A percentile compares a stretch with the other conserved stretches of the same genome.
Conservation (phyloP, 2,113 vertebrate genomes). For the Cinclus mexicanus region DNA sequence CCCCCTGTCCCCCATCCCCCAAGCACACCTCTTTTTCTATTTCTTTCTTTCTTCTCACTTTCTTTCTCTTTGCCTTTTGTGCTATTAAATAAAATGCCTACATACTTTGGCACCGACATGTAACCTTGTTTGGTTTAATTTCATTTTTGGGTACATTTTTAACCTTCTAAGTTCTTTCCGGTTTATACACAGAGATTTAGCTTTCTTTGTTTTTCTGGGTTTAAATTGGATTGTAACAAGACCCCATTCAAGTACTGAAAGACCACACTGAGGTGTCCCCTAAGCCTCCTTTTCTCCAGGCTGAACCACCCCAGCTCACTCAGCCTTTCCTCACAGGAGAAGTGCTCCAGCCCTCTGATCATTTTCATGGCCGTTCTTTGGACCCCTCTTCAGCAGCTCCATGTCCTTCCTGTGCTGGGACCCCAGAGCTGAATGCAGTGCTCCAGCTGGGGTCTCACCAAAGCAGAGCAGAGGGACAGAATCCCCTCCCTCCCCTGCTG, state of each 20-base stretch:
- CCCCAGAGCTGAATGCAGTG: background rate
- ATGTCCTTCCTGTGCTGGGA: background rate
- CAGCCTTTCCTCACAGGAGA: background rate
- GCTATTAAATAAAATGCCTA: background rate
- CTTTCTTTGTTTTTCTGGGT: background rate
- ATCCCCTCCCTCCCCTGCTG: background rate
- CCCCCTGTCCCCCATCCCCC: background rate
- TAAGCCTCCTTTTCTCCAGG: background rate
- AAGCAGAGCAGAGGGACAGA: background rate
- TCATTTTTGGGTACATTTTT: background rate
- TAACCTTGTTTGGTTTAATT: background rate
- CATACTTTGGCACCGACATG: background rate
- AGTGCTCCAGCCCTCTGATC: background rate
- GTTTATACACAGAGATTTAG: background rate
- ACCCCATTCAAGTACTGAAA: background rate
- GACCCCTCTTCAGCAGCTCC: rapidly evolving
- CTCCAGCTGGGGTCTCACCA: background rate
- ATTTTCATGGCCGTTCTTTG: background rate
- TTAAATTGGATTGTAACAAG: background rate
- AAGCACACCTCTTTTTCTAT: background rate
- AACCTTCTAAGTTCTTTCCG: background rate
- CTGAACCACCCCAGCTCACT: background rate
- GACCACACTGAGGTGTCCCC: background rate
- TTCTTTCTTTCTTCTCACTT: background rate
- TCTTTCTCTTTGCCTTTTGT: background rate